Evolutionary conservation across 2,797 vertebrate genomes (phyloP), one percentile per base, ranked within the genome.

Genomic region (Spea hammondii): DNA sequence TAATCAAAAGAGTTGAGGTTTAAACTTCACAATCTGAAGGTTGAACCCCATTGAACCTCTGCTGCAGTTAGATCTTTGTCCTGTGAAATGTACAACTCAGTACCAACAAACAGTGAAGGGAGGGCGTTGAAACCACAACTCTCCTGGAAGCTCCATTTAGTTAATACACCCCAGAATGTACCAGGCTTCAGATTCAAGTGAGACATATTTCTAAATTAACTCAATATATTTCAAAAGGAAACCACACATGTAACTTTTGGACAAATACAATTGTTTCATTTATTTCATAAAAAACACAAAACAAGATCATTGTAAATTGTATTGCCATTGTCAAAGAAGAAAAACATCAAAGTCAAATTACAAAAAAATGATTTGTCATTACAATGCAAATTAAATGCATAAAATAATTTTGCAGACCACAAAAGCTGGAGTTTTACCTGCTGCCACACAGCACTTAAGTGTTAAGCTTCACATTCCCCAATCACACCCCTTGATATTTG

Each of bases 261-360:
- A 11, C 6, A 7, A 53, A 7, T 6, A 53, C 6, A 53, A 53
- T 6, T 3, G 6, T 6, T 6, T 7, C 55, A 59, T 12, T 59
- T 59, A 12, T 59, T 13, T 59, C 10, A 59, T 59, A 12, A 13
- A 32, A 32, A 32, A 59, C 11, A 12, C 54, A 12, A 77, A 77
- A 62, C 14, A 51, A 70, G 70, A 80, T 60, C 49, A 73, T 45
- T 64, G 59, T 49, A 74, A 51, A 54, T 69, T 80, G 75, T 80
- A 80, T 80, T 80, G 67, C 66, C 72, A 80, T 70, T 74, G n/a
- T 80, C 70, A 75, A 57, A 17, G 17, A 81, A 17, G 66, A 72
- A 74, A 70, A 76, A 76, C 69, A 17, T 17, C 17, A 72, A 62
- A 69, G 47, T 69, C n/a, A 32, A 64, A 64, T 64, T 17, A 7